These are phyloP conservation scores for Chiloscyllium plagiosum DNA, from an alignment of 2,113 vertebrate genomes.

Conservation along the genomic window DNA sequence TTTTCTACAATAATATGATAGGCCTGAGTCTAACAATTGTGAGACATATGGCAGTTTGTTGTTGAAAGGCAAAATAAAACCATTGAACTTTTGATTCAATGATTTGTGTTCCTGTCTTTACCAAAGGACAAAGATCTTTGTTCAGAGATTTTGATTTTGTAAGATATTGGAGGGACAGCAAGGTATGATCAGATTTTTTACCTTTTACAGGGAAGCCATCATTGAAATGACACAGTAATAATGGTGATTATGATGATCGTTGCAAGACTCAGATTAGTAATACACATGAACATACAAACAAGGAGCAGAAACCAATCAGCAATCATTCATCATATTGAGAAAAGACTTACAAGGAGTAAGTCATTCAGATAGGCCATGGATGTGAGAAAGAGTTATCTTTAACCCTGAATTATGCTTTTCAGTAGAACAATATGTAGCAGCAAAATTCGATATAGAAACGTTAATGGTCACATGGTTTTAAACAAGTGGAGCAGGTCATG, in stretches of 20 bases:
- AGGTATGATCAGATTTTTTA: not conserved
- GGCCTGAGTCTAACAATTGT: slow-evolving; percentile 41
- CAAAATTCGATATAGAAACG: not conserved
- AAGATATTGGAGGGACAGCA: not conserved
- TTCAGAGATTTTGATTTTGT: not conserved
- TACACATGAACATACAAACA: not conserved
- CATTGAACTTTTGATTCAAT: slow-evolving; percentile 51
- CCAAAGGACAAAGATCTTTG: slow-evolving; percentile 36
- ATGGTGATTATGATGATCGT: not conserved
- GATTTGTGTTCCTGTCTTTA: slow-evolving; percentile 49
- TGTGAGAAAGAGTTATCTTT: not conserved
- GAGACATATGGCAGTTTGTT: slow-evolving; percentile 52
- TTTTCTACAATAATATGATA: not conserved
- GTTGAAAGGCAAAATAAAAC: slow-evolving; percentile 52
- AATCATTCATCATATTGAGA: too few species aligned
- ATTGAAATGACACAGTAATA: not conserved
- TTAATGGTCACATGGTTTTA: not conserved
- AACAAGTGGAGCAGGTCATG: not conserved
- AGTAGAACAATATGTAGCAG: not conserved
- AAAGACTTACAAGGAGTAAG: too few species aligned
- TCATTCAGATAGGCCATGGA: too few species aligned
- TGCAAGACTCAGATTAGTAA: not conserved
- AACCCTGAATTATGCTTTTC: too few species aligned
- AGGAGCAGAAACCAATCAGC: too few species aligned
- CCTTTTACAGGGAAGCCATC: not conserved